A percentile compares a stretch with the other conserved stretches of the same genome.
Conservation (phyloP, 2,113 vertebrate species). For the Emydocephalus ijimae region DNA sequence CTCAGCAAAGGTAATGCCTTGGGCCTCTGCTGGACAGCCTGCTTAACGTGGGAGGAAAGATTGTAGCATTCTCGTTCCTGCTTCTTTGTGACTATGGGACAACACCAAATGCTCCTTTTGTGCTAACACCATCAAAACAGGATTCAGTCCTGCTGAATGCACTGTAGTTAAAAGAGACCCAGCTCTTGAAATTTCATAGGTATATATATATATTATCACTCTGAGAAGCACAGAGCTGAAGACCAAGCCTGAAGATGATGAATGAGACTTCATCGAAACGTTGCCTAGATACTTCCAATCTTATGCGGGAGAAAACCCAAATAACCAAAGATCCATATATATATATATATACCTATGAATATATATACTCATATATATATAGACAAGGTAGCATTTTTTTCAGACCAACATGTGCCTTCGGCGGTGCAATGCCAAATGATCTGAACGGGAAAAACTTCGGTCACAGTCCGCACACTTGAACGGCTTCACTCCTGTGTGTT, state of each 20-base stretch:
- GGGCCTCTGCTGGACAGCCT: conserved; percentile 60
- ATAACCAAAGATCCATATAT: too few relatives aligned
- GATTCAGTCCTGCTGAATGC: conserved; percentile 85
- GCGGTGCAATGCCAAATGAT: conserved; percentile 96
- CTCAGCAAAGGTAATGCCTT: conserved; percentile 63
- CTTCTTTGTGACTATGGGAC: conserved; percentile 67
- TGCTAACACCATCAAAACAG: conserved; percentile 71
- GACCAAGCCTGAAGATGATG: too few relatives aligned
- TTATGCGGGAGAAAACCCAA: too few relatives aligned
- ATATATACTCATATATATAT: background rate
- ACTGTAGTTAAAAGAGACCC: conserved; percentile 73
- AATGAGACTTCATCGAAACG: too few relatives aligned
- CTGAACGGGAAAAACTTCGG: conserved; percentile 97
- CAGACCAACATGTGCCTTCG: conserved; percentile 98
- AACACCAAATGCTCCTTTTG: conserved; percentile 62
- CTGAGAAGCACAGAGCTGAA: too few relatives aligned
- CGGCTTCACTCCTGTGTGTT: conserved; percentile 98
- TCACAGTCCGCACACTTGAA: conserved; percentile 99
- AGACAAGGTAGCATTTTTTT: conserved; percentile 56
- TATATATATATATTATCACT: conserved; percentile 4
- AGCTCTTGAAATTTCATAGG: conserved; percentile 62
- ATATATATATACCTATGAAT: conserved; percentile 17
- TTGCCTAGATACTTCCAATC: too few relatives aligned
- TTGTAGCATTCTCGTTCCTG: conserved; percentile 73
- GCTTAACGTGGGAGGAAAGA: conserved; percentile 66